Evolutionary conservation across 2,888 invertebrate genomes (phyloP).

Genomic region (Teleiodes luculella): DNA sequence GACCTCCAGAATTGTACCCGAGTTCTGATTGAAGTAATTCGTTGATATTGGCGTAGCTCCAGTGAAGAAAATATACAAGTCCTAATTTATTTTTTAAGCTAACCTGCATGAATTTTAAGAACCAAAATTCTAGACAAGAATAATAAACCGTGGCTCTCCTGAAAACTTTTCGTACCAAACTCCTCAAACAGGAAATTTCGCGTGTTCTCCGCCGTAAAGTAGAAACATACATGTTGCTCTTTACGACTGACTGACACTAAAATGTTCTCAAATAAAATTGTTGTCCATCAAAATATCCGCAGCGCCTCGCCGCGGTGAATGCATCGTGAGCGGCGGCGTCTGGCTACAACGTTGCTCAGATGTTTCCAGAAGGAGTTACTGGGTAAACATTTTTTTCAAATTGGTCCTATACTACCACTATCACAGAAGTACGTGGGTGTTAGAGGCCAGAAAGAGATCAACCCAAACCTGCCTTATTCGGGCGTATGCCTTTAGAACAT

Average conservation of each 20-base stretch:
- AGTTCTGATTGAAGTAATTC: not conserved
- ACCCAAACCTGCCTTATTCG: no score
- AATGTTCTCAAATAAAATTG: slow-evolving; percentile 63
- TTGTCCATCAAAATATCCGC: slow-evolving; percentile 62
- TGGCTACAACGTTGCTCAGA: slow-evolving; percentile 7
- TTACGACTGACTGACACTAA: slow-evolving; percentile 59
- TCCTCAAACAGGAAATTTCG: not conserved
- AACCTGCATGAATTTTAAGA: not conserved
- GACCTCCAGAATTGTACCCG: not conserved
- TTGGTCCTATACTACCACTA: no score
- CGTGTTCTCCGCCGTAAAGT: slow-evolving; percentile 7
- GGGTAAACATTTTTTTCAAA: no score
- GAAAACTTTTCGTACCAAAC: not conserved
- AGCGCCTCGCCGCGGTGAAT: slow-evolving; percentile 27
- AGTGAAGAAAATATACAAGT: not conserved
- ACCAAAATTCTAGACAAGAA: not conserved
- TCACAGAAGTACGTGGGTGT: no score
- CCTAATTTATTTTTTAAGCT: not conserved
- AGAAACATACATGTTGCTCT: slow-evolving; percentile 9
- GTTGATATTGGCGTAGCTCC: not conserved
- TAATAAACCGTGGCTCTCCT: not conserved
- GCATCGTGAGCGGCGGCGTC: not conserved
- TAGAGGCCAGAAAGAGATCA: no score
- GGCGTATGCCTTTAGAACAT: no score
- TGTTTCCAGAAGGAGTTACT: not conserved